Percentiles rank a stretch among this genome's conserved stretches.
phyloP scores from a whole-genome alignment of 2,888 invertebrate genomes.

The Phymatocera aterrima region DNA sequence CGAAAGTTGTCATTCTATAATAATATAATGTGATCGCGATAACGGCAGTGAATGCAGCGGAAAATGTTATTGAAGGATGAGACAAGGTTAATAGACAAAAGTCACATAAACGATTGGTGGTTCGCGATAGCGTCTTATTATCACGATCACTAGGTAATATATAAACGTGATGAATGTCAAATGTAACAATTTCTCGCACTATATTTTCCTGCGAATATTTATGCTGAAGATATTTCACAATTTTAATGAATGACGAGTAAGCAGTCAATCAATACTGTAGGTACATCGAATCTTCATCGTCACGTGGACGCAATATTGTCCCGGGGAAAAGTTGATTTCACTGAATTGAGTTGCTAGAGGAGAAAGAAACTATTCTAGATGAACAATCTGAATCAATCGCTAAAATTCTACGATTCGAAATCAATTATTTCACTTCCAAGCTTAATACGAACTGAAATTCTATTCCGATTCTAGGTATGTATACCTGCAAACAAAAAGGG shows the following conservation, averaged over 20 bases:
- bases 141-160: neutral
- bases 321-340: neutral
- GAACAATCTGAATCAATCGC: too few species aligned
- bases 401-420: too few species aligned
- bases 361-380: neutral
- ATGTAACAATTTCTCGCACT: neutral
- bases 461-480: too few species aligned
- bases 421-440: too few species aligned
- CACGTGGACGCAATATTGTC: neutral
- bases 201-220: neutral
- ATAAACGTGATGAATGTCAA: neutral
- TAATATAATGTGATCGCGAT: neutral
- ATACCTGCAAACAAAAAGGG: too few species aligned
- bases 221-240: neutral
- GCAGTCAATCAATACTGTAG: neutral
- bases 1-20: neutral
- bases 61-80: neutral
- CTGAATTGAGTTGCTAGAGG: neutral
- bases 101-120: neutral
- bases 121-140: neutral
- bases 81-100: neutral
- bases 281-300: neutral
- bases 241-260: too few species aligned
- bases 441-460: too few species aligned
- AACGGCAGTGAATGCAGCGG: neutral